phyloP scores from a whole-genome alignment of 2,797 vertebrate genomes.

The Danio jaintianensis region DNA sequence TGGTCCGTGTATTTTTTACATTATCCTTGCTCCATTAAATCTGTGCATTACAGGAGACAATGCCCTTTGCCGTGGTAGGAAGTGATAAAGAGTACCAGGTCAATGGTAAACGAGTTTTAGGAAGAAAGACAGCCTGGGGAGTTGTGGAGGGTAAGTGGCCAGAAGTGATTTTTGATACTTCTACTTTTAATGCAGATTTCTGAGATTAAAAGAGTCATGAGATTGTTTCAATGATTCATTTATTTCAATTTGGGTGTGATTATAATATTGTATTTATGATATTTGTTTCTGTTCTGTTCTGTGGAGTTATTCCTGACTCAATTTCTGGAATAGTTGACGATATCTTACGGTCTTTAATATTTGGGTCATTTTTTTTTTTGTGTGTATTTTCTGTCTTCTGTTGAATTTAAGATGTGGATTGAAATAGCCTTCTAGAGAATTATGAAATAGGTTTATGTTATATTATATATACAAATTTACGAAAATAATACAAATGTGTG shows the following conservation, averaged over 20 bases:
- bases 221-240: background rate
- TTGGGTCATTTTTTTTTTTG: constrained; percentile 11
- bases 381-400: background rate
- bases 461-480: background rate
- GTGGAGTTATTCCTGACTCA: background rate
- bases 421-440: constrained; percentile 18
- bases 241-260: no score
- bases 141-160: constrained; percentile 90
- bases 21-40: constrained; percentile 31
- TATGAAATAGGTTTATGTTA: background rate
- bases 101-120: constrained; percentile 92
- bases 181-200: background rate
- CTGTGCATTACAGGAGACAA: constrained; percentile 84
- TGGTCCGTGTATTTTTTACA: constrained; percentile 12
- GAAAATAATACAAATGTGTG: constrained; percentile 1
- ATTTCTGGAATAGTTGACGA: background rate
- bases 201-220: background rate
- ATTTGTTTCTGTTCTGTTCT: background rate
- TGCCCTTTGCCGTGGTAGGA: constrained; percentile 97
- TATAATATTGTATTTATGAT: background rate
- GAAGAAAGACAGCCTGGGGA: constrained; percentile 96
- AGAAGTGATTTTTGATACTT: no score
- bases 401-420: constrained; percentile 1
- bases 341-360: background rate
- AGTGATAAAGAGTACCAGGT: constrained; percentile 99